phyloP scores from a whole-genome alignment of 2,888 invertebrate genomes.

The Gasteruption jaculator region DNA sequence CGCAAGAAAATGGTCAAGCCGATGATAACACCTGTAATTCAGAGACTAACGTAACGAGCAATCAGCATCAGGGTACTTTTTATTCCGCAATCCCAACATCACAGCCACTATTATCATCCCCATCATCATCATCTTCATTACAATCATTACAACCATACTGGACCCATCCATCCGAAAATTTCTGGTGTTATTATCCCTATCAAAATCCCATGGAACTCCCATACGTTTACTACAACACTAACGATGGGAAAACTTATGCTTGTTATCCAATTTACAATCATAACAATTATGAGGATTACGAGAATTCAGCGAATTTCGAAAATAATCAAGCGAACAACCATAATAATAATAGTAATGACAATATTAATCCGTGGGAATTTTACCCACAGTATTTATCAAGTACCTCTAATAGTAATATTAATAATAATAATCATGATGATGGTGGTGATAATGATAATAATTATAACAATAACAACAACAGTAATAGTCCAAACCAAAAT shows the following conservation, averaged over 20 bases:
- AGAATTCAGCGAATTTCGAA: no score
- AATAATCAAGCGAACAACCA: not conserved
- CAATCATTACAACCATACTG: no score
- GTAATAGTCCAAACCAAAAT: no score
- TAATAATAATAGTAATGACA: no score
- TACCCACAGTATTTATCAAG: no score
- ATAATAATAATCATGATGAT: no score
- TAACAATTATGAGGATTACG: conserved; percentile 13
- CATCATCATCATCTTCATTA: no score
- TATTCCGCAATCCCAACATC: conserved; percentile 36
- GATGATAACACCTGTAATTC: conserved; percentile 42
- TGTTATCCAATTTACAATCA: conserved; percentile 30
- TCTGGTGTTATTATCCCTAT: conserved; percentile 36
- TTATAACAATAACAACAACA: no score
- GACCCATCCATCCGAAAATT: conserved; percentile 33
- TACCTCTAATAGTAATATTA: no score
- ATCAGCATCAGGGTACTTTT: conserved; percentile 43
- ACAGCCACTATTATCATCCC: no score
- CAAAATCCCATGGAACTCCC: conserved; percentile 19
- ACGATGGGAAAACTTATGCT: conserved; percentile 25
- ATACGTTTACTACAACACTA: conserved; percentile 23
- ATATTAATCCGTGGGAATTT: no score
- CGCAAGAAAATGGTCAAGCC: conserved; percentile 46
- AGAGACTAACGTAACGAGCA: conserved; percentile 42
- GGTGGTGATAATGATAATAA: no score